Evolutionary conservation across 2,797 vertebrate species (phyloP).

Genomic region (Cyprinodon diabolis): DNA sequence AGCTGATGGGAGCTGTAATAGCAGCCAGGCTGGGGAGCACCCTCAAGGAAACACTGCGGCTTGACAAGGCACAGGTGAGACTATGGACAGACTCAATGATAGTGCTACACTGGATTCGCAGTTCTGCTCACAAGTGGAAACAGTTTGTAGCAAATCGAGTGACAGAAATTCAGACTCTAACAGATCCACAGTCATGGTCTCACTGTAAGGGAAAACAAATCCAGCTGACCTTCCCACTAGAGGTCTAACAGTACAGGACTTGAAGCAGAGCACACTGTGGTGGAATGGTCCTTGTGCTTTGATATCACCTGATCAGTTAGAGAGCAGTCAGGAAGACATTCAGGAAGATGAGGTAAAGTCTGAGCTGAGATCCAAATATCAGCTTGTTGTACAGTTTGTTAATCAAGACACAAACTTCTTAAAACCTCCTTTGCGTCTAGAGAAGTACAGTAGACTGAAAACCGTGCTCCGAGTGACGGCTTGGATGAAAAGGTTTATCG

Average conservation of each 20-base stretch:
- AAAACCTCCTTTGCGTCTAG: neutral
- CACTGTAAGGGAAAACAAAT: slow-evolving; percentile 18
- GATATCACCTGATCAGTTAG: neutral
- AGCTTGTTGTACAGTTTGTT: neutral
- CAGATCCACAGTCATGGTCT: slow-evolving; percentile 23
- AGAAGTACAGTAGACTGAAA: neutral
- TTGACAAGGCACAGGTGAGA: neutral
- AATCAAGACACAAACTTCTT: neutral
- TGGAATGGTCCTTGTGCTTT: neutral
- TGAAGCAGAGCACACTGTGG: slow-evolving; percentile 9
- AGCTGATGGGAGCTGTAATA: slow-evolving; percentile 10
- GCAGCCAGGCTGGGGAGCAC: slow-evolving; percentile 1
- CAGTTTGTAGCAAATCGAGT: slow-evolving; percentile 32
- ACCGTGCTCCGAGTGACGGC: too few species aligned
- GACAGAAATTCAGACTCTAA: slow-evolving; percentile 35
- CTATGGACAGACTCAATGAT: slow-evolving; percentile 21
- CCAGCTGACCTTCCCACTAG: slow-evolving; percentile 21
- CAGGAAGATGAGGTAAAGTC: slow-evolving; percentile 6
- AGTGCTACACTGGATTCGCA: slow-evolving; percentile 6
- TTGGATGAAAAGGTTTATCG: too few species aligned
- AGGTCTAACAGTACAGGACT: slow-evolving; percentile 1
- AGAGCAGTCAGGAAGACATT: neutral
- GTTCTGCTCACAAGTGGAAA: slow-evolving; percentile 4
- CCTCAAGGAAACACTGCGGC: neutral
- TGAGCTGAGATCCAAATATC: neutral